Evolutionary conservation across 2,888 invertebrate genomes (phyloP), one percentile per base, ranked within the genome.

Genomic region (Choristoneura rosaceana): DNA sequence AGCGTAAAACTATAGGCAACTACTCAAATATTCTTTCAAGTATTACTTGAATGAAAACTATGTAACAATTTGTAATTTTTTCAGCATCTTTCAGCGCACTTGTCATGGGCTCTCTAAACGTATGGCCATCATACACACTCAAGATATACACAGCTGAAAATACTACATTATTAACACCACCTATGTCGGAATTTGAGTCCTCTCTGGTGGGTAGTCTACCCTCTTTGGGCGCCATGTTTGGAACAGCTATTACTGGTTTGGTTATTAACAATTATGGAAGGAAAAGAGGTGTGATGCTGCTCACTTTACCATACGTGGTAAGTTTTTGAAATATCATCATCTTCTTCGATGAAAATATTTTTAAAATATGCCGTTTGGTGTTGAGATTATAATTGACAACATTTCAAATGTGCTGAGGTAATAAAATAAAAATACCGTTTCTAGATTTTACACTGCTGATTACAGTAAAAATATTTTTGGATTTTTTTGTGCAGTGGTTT

Each of bases 91-190:
- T 86, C 25, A 89, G 88, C 5, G 84, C 84, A 8, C 60, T 87
- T 0, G 65, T 87, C 0, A 87, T 88, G 84, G 93, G 90, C 1
- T 41, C 87, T 1, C 77, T 91, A 0, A 88, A 94, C 66, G 95
- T 95, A 0, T 96, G 95, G 95, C 92, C 95, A 0, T 95, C 96
- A 0, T 95, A 96, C 69, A 94, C 95, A 0, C 80, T 94, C 0
- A 87, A 90, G 0, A 82, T 90, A 12, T 88, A 95, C 52, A 87
- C 92, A 15, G 88, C 91, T 0, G 80, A 84, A 3, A 78, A 86
- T n/a, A 88, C 92, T 0, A 94, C 94, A 0, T 81, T 95, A 0
- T 87, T 94, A 0, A 81, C 82, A 0, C 76, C 77, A 0, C 92
- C 95, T 0, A 90, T 96, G 88, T 89, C 91, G 10, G 86, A 90